Conservation (phyloP, 1,140 invertebrate genomes). For the Pseudomyrmex sp. region DNA sequence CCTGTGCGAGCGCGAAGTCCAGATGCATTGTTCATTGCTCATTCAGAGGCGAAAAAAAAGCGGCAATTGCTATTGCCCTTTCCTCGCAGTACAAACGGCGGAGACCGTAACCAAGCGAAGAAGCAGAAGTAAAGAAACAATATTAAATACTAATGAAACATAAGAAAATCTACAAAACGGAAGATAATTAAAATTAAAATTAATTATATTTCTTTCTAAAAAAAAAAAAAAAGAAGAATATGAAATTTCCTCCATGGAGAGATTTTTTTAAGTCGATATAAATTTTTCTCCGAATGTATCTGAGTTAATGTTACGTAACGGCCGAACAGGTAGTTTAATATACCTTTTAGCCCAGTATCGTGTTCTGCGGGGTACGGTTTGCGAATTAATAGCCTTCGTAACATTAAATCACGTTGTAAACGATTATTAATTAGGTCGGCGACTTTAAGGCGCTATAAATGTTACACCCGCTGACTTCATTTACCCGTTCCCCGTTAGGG, state of each 20-base stretch:
- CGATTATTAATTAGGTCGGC: constrained; percentile 26
- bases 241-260: not conserved
- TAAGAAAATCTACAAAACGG: too few relatives aligned
- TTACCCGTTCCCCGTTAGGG: not conserved
- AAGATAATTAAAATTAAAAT: too few relatives aligned
- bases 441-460: not conserved
- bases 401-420: constrained; percentile 3
- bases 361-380: not conserved
- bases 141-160: not conserved
- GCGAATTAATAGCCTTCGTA: constrained; percentile 12
- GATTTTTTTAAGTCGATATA: too few relatives aligned
- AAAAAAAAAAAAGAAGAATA: too few relatives aligned
- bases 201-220: too few relatives aligned
- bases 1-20: not conserved
- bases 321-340: not conserved
- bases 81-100: not conserved
- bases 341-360: not conserved
- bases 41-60: not conserved
- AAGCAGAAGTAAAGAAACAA: not conserved
- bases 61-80: not conserved
- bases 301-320: not conserved
- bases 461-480: constrained; percentile 2
- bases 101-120: not conserved
- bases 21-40: not conserved
- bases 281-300: not conserved